Base-by-base conservation (phyloP, 2,888 invertebrate species). In the Ormyrus nitidulus region DNA sequence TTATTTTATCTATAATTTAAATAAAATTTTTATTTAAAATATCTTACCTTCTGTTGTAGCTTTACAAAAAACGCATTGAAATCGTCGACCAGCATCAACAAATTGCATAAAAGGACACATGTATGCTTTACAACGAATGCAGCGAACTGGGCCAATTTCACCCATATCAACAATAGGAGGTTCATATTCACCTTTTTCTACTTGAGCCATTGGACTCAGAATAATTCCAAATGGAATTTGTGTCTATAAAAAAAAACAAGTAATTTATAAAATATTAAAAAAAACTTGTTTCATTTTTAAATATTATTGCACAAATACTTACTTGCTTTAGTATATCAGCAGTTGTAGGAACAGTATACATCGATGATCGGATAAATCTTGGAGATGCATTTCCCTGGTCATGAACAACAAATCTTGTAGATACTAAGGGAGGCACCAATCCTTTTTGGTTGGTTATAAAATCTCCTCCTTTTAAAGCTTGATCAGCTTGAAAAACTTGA, bases 41-140 rank as follows among this genome's bases (percentile, higher is more conserved):
- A 49, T 19, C 34, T 34, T 73, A 97, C 97, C 97, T 92, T 98
- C 98, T 34, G 98, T 98, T 5, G 95, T 95, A 44, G 97, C 98
- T 91, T 97, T 97, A 91, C 99, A 99, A 92, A 99, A 97, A 80
- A 96, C 93, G 90, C 99, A 99, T 87, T 97, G 96, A 91, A 99
- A 99, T 85, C 98, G 94, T 75, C 99, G 92, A 0, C 99, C 99
- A 0, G 98, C 98, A 91, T 99, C 99, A 72, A 98, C 94, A 89
- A 99, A 99, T 91, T 98, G 97, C 99, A 99, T 99, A 88, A 95
- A 97, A 3, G 99, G 98, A 85, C 97, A 97, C 97, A 99, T 99
- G 92, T 99, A 99, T 0, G 99, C 99, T 92, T 99, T 99, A 92
- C 99, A 99, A 76, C 99, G 94, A 84, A 96, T 93, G 89, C 99